Percentiles rank a stretch among this genome's conserved stretches.
Conservation (phyloP, 2,888 invertebrate genomes). For the Athripsodes cinereus region DNA sequence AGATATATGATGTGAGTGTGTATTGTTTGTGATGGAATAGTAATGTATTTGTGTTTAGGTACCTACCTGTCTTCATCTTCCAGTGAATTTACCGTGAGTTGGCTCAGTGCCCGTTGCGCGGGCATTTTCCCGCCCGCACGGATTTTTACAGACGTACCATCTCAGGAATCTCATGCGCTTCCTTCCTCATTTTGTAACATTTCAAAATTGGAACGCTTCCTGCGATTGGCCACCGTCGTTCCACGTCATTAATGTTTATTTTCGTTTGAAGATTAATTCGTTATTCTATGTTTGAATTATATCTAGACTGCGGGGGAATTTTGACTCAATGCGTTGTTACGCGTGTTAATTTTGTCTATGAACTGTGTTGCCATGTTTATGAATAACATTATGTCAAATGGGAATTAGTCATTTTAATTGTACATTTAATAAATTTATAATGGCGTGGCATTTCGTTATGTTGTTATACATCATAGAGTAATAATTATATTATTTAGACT, state of each 20-base stretch:
- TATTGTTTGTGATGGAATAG: no score
- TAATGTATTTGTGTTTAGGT: no score
- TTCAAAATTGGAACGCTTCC: slow-evolving; percentile 1
- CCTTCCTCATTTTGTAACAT: slow-evolving; percentile 4
- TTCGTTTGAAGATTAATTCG: neutral
- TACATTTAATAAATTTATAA: no score
- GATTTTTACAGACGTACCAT: slow-evolving; percentile 4
- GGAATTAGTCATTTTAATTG: no score
- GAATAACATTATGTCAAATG: neutral
- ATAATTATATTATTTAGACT: no score
- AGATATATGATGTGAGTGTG: no score
- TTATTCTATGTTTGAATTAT: neutral
- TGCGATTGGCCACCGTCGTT: neutral
- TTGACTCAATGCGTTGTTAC: neutral
- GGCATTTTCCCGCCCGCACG: neutral
- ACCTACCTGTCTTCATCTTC: neutral
- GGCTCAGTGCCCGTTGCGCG: slow-evolving; percentile 1
- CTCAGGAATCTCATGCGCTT: slow-evolving; percentile 1
- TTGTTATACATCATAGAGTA: no score
- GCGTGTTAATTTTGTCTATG: neutral
- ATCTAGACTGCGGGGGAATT: neutral
- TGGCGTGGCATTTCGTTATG: no score
- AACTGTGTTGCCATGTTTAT: neutral
- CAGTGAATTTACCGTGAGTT: neutral
- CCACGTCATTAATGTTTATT: neutral